A percentile compares a stretch with the other conserved stretches of the same genome.
phyloP scores from a whole-genome alignment of 2,797 vertebrate genomes.

The Sorex maritimensis region DNA sequence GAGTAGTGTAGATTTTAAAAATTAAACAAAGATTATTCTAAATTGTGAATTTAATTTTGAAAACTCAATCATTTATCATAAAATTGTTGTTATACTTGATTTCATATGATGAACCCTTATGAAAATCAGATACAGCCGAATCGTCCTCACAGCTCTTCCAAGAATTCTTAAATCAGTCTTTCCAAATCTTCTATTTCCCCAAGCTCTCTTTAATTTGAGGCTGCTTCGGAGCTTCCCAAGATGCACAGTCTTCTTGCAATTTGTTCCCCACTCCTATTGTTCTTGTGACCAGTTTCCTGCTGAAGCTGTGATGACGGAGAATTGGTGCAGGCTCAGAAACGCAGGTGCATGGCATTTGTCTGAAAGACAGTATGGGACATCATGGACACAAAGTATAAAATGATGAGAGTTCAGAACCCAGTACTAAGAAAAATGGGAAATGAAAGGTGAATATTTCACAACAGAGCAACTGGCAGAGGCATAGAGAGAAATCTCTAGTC shows the following conservation, averaged over 20 bases:
- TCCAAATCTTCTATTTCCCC: not conserved
- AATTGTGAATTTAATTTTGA: slow-evolving; percentile 65
- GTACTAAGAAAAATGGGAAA: not conserved
- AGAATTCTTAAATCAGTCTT: slow-evolving; percentile 43
- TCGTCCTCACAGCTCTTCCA: not conserved
- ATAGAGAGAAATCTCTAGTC: not conserved
- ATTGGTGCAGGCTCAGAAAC: not conserved
- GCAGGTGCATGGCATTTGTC: not conserved
- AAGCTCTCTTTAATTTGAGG: not conserved
- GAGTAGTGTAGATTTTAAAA: slow-evolving; percentile 52
- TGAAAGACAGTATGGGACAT: not conserved
- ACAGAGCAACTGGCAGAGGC: not conserved
- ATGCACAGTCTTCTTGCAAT: not conserved
- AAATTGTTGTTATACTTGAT: not conserved
- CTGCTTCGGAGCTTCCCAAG: not conserved
- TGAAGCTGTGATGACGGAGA: slow-evolving; percentile 3
- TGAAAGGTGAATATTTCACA: not conserved
- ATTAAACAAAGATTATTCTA: slow-evolving; percentile 49
- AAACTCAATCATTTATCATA: slow-evolving; percentile 41
- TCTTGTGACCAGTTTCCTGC: not conserved
- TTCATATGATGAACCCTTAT: slow-evolving; percentile 5
- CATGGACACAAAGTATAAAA: not conserved
- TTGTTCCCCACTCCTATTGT: not conserved
- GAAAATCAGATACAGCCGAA: slow-evolving; percentile 51
- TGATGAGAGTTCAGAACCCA: not conserved